Evolutionary conservation across 2,113 vertebrate species (phyloP), one percentile per base, ranked within the genome.

Genomic region (Oenanthe oenanthe): DNA sequence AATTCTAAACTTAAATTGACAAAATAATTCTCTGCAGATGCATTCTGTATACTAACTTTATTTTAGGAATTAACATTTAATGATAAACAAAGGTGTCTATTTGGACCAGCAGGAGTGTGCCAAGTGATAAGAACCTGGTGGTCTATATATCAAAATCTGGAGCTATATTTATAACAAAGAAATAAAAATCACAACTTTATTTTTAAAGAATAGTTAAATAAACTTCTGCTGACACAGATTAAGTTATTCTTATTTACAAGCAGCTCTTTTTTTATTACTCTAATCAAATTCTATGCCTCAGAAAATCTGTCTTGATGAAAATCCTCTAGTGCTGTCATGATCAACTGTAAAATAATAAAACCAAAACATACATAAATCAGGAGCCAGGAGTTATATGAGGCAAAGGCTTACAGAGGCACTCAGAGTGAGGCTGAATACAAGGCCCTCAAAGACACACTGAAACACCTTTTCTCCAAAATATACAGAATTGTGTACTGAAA

Each of bases 371-470:
- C 25, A 10, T 63, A 70, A 77, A 66, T 91, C 28, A 66, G 32
- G 11, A 62, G 6, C 7, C 13, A 62, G 28, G 5, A 65, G 3
- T 28, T 79, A 36, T 9, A 32, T 40, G 57, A 48, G 25, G 32
- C 16, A 31, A 83, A 63, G 21, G 2, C 2, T 70, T 87, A 38
- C 2, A 74, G 6, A 11, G 47, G 13, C 29, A 5, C 24, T 38
- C 26, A 88, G 61, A 71, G 40, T 31, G 4, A 74, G 4, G 14
- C 12, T 76, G 36, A 73, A 61, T 67, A 61, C 3, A 34, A 67
- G 9, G 19, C 25, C 10, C 13, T 51, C 36, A 21, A 60, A 89
- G 42, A 57, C 0, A 0, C 2, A 1, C 10, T 89, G 50, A 68
- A 68, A 16, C 17, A 68, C 17, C 8, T 68, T 58, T 10, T 88